A percentile compares a stretch with the other conserved stretches of the same genome.
Conservation (phyloP, 2,113 vertebrate species). For the Myrmophylax atrothorax region DNA sequence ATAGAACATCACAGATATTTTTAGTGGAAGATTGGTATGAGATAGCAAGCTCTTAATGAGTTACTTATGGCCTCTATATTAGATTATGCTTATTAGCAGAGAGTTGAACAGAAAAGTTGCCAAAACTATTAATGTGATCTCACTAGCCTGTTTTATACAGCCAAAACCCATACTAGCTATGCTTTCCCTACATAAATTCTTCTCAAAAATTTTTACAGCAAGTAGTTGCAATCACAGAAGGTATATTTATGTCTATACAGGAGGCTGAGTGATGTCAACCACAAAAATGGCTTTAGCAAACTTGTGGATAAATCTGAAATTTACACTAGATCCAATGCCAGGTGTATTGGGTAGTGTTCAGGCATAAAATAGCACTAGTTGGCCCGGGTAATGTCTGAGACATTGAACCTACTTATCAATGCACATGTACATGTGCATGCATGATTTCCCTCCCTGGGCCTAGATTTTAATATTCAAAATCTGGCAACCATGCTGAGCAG, state of each 20-base stretch:
- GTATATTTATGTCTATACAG: accelerated
- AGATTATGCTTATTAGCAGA: not conserved
- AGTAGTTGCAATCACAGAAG: accelerated
- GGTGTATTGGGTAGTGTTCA: not conserved
- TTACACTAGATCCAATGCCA: not conserved
- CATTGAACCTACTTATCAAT: not conserved
- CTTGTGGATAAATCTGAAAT: not conserved
- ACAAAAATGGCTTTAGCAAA: not conserved
- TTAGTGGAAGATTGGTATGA: not conserved
- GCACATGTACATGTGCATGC: not conserved
- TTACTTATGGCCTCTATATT: not conserved
- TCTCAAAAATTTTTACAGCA: accelerated
- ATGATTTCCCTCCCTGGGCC: not conserved
- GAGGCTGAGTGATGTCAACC: not conserved
- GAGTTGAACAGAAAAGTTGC: not conserved
- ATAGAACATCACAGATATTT: not conserved
- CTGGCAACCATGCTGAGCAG: not conserved
- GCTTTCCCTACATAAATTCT: not conserved
- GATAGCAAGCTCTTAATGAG: not conserved
- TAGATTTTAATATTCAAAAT: slow-evolving; percentile 30
- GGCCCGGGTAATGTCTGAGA: not conserved
- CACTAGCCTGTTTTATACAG: not conserved
- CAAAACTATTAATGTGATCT: not conserved
- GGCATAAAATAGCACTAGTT: not conserved
- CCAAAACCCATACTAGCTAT: not conserved